Conservation (phyloP, 2,888 invertebrate species). For the Nebria salina region DNA sequence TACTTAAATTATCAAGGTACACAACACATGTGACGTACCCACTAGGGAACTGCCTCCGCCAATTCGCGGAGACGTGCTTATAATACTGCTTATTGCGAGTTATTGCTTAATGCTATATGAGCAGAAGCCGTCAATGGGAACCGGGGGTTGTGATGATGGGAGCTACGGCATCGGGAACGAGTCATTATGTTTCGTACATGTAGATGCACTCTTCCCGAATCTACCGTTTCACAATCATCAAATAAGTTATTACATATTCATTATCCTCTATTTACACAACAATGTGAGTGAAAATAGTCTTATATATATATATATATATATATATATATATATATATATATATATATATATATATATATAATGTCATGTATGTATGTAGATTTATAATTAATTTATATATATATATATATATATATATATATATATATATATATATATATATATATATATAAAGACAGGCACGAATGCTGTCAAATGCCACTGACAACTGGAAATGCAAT, state of each 20-base stretch:
- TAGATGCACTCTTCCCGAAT: conserved; percentile 32
- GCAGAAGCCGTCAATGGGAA: conserved; percentile 55
- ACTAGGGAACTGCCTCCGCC: conserved; percentile 43
- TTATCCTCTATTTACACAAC: conserved; percentile 44
- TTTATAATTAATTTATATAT: not conserved
- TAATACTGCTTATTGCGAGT: conserved; percentile 68
- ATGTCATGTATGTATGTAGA: conserved; percentile 29
- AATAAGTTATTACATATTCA: conserved; percentile 44
- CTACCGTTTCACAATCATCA: conserved; percentile 39
- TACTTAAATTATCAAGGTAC: conserved; percentile 47
- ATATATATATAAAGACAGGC: conserved; percentile 45
- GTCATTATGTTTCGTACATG: not conserved
- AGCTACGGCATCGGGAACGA: conserved; percentile 42
- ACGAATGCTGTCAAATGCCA: conserved; percentile 52
- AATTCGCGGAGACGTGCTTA: conserved; percentile 48
- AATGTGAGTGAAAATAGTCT: conserved; percentile 47
- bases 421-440: too few relatives aligned
- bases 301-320: conserved; percentile 21
- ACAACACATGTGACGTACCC: conserved; percentile 47
- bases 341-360: not conserved
- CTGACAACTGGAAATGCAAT: conserved; percentile 59
- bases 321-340: too few relatives aligned
- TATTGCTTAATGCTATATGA: conserved; percentile 65
- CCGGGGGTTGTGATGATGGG: conserved; percentile 33
- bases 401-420: too few relatives aligned